A percentile compares a stretch with the other conserved stretches of the same genome.
Evolutionary conservation across 2,797 vertebrate species (phyloP).

Genomic region (Spinibarbus caldwelli): DNA sequence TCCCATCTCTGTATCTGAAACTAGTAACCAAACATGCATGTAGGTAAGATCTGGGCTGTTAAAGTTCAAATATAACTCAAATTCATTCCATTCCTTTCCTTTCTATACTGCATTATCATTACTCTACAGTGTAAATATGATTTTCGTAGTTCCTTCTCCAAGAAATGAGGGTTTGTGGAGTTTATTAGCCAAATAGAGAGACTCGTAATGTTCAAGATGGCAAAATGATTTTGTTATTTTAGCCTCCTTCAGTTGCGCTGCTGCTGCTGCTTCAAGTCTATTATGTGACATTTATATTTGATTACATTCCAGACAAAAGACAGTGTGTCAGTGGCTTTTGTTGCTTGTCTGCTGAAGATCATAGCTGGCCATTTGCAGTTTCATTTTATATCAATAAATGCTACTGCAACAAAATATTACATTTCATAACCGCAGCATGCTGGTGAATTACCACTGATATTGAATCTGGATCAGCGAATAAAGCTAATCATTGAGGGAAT

Average conservation of each 20-base stretch:
- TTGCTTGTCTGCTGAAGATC: constrained; percentile 6
- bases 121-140: constrained; percentile 61
- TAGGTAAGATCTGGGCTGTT: constrained; percentile 27
- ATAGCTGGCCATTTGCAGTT: constrained; percentile 2
- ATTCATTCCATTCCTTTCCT: constrained; percentile 43
- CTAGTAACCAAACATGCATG: constrained; percentile 47
- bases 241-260: constrained; percentile 42
- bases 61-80: constrained; percentile 2
- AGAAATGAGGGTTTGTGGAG: constrained; percentile 33
- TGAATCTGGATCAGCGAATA: constrained; percentile 11
- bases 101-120: constrained; percentile 49
- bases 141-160: constrained; percentile 47
- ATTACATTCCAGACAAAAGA: constrained; percentile 44
- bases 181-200: constrained; percentile 46
- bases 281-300: constrained; percentile 48
- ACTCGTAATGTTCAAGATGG: constrained; percentile 36
- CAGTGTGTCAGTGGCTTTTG: constrained; percentile 49
- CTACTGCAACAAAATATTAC: constrained; percentile 6
- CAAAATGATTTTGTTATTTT: constrained; percentile 37
- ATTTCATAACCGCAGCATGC: constrained; percentile 16
- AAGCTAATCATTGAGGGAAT: neutral
- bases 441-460: constrained; percentile 22
- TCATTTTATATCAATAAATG: constrained; percentile 21
- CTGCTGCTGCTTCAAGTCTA: constrained; percentile 51
- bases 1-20: constrained; percentile 51